Base-by-base conservation (phyloP, 2,113 vertebrate species). In the Carassius carassius region DNA sequence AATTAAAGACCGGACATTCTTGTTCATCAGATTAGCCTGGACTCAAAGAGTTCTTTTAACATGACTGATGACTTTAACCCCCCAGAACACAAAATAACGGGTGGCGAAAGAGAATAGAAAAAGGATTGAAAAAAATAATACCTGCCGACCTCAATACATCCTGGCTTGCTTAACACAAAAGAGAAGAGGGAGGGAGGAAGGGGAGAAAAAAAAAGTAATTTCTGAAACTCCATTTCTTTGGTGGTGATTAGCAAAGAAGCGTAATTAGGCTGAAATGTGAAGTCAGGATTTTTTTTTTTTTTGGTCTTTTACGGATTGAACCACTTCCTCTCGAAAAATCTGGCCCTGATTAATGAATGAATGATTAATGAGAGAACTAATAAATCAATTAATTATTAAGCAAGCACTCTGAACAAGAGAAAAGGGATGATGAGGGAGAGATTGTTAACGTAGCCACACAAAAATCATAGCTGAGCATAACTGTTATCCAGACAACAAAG, bases 381-480 rank as follows among this genome's bases (percentile, higher is more conserved):
- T 95, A 94, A 95, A 94, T 94, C 91, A 93, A 94, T 94, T 93
- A 94, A 95, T 95, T 94, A 95, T 95, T 95, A 94, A 95, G 90
- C 93, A 92, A 91, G 93, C 91, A 90, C 90, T 92, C 90, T 86
- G 92, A 92, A 93, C 87, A 91, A 92, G 90, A 91, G 92, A 90
- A 72, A 88, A 81, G 85, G 88, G 87, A 84, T 19, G 87, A 69
- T 32, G 32, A 37, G 32, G 67, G 2, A 70, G 35, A 41, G 67
- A 70, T 37, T 12, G 32, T 5, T 35, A 70, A 70, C 9, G 67
- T 35, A 91, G 78, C 41, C 37, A 62, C 37, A 78, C 32, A 23
- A 21, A 47, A 58, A 41, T 41, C 35, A 21, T 62, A 11, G n/a
- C n/a, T n/a, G n/a, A n/a, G n/a, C n/a, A n/a, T n/a, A n/a, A n/a